Conservation (phyloP, 2,888 invertebrate genomes). For the Helleia helle region DNA sequence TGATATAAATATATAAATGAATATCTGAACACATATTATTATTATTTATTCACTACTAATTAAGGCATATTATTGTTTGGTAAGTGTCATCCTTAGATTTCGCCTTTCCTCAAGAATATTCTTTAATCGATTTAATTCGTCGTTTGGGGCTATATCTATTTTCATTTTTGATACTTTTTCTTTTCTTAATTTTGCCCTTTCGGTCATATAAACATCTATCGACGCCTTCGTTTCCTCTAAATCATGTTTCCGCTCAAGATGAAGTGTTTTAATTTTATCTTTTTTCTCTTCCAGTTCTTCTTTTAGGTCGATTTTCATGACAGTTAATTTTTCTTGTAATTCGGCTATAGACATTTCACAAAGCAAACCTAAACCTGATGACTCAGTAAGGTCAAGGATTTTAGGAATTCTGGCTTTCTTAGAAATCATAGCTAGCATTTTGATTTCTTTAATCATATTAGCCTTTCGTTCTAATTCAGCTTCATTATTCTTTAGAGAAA, state of each 20-base stretch:
- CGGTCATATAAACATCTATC: constrained; percentile 47
- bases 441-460: constrained; percentile 67
- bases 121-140: constrained; percentile 61
- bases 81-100: constrained; percentile 32
- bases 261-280: constrained; percentile 51
- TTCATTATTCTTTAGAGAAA: constrained; percentile 55
- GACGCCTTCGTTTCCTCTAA: constrained; percentile 58
- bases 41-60: too few relatives aligned
- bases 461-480: constrained; percentile 63
- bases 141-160: constrained; percentile 28
- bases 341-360: constrained; percentile 79
- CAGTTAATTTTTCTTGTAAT: constrained; percentile 67
- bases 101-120: constrained; percentile 64
- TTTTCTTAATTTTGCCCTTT: constrained; percentile 37
- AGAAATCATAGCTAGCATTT: constrained; percentile 58
- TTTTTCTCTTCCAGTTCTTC: constrained; percentile 69
- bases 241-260: constrained; percentile 53
- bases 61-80: constrained; percentile 12
- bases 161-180: constrained; percentile 31
- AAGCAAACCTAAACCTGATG: constrained; percentile 71
- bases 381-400: constrained; percentile 75
- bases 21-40: too few relatives aligned
- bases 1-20: too few relatives aligned
- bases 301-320: constrained; percentile 62
- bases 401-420: constrained; percentile 64